Evolutionary conservation across 2,113 vertebrate species (phyloP).

Genomic region (Edolisoma coerulescens): DNA sequence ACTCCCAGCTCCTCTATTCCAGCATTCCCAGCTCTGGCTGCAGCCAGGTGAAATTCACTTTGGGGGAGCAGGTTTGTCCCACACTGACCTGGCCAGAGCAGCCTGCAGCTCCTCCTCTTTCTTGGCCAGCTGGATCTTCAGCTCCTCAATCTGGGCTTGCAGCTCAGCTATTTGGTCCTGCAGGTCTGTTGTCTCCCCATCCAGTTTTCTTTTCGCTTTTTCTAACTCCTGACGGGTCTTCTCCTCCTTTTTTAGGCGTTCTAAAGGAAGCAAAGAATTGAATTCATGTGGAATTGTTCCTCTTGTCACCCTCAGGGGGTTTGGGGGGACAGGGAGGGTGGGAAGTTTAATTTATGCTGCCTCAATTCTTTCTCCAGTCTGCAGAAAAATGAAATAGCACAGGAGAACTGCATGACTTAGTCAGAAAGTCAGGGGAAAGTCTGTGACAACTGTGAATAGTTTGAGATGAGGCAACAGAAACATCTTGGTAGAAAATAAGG

Average conservation of each 20-base stretch:
- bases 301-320: background rate
- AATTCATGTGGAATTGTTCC: background rate
- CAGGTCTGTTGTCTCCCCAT: constrained; percentile 92
- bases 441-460: background rate
- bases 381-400: background rate
- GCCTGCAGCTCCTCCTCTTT: constrained; percentile 96
- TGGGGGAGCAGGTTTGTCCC: background rate
- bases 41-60: background rate
- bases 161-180: constrained; percentile 97
- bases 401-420: background rate
- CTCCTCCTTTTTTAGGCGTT: constrained; percentile 96
- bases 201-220: constrained; percentile 95
- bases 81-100: constrained; percentile 84
- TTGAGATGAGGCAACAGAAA: background rate
- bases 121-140: constrained; percentile 91
- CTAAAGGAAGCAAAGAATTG: constrained; percentile 61
- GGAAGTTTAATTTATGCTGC: background rate
- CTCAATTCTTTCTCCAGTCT: background rate
- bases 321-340: background rate
- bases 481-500: background rate
- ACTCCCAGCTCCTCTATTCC: background rate
- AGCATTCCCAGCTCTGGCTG: background rate
- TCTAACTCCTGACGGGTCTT: constrained; percentile 96
- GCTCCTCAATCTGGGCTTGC: constrained; percentile 93
- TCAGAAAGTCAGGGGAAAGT: background rate